A percentile compares a stretch with the other conserved stretches of the same genome.
phyloP scores from a whole-genome alignment of 92 coral and sea anemone species.

The Heteractis magnifica region DNA sequence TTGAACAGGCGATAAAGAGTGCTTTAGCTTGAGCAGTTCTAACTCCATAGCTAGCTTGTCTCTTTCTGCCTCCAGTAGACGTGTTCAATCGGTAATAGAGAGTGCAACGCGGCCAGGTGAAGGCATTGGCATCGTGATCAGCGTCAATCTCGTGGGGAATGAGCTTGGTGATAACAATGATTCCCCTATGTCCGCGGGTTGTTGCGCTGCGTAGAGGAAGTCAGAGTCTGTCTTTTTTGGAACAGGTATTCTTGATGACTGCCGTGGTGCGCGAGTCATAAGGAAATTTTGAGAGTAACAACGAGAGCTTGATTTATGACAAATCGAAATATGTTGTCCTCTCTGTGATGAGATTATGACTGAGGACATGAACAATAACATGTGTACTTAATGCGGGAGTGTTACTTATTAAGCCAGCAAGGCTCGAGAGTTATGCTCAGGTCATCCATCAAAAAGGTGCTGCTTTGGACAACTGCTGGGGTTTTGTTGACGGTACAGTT shows the following conservation, averaged over 20 bases:
- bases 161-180: background rate
- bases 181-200: background rate
- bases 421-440: background rate
- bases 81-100: background rate
- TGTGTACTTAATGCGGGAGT: too few relatives aligned
- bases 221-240: background rate
- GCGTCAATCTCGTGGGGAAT: background rate
- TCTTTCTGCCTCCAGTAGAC: background rate
- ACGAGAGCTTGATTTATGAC: too few relatives aligned
- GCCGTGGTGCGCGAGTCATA: slow-evolving; percentile 7
- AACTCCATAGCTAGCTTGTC: slow-evolving; percentile 21
- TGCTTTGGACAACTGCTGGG: too few relatives aligned
- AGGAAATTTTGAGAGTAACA: too few relatives aligned
- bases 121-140: background rate
- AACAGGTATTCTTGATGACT: background rate
- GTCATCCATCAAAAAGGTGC: background rate
- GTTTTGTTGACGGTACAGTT: background rate
- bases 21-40: slow-evolving; percentile 20
- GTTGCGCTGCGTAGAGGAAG: background rate
- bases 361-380: too few relatives aligned
- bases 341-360: too few relatives aligned
- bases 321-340: too few relatives aligned
- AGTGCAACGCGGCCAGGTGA: background rate
- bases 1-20: background rate
- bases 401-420: too few relatives aligned